Conservation (phyloP, 2,797 vertebrate genomes). For the Tokudaia muenninki region DNA sequence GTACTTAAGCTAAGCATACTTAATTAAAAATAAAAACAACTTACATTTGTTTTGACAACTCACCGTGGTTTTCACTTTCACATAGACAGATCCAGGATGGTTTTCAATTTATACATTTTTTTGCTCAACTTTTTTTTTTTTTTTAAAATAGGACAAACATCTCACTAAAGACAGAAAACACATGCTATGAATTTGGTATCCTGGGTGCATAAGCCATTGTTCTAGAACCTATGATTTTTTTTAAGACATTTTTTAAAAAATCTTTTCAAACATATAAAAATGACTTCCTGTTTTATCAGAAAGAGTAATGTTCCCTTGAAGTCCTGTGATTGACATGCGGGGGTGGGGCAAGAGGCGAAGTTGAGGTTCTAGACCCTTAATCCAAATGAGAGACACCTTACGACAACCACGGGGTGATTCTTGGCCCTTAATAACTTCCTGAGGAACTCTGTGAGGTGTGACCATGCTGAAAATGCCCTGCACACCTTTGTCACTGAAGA, state of each 20-base stretch:
- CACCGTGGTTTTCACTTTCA: conserved; percentile 60
- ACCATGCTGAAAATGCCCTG: background rate
- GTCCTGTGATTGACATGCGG: background rate
- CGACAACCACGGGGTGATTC: background rate
- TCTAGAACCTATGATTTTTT: background rate
- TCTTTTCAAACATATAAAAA: conserved; percentile 34
- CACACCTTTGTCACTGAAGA: background rate
- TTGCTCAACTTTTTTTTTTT: background rate
- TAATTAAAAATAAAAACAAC: conserved; percentile 78
- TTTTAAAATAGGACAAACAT: conserved; percentile 14
- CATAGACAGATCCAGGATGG: conserved; percentile 22
- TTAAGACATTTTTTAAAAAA: background rate
- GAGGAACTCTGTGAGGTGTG: background rate
- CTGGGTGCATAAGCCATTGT: conserved; percentile 2
- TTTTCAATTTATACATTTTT: conserved; percentile 55
- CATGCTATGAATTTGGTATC: background rate
- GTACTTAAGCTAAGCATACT: conserved; percentile 56
- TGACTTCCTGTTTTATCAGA: background rate
- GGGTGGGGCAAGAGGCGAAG: background rate
- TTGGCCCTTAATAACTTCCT: background rate
- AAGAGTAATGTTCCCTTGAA: background rate
- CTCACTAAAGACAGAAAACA: background rate
- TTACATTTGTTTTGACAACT: conserved; percentile 50
- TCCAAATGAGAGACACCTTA: background rate
- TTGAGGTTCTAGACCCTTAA: background rate